phyloP scores from a whole-genome alignment of 2,113 vertebrate species.

The Tachuris rubrigastra region DNA sequence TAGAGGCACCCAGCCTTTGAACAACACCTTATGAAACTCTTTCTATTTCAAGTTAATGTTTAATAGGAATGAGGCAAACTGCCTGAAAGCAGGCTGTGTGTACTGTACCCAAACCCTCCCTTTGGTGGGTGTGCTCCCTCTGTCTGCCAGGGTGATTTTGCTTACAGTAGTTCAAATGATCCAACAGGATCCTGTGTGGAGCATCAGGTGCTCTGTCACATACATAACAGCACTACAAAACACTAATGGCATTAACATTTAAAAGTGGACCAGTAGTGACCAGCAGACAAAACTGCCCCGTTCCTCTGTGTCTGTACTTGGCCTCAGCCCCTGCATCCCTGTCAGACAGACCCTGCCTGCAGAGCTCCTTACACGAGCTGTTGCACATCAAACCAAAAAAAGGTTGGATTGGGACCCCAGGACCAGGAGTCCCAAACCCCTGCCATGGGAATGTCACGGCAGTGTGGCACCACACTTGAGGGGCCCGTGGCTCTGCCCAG shows the following conservation, averaged over 20 bases:
- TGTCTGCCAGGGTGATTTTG: background rate
- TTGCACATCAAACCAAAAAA: rapidly evolving
- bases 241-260: background rate
- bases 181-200: background rate
- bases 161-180: background rate
- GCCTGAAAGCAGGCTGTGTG: background rate
- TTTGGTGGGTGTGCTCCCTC: background rate
- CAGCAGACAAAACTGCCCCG: background rate
- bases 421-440: rapidly evolving
- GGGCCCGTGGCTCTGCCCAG: background rate
- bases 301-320: background rate
- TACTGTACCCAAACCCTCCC: background rate
- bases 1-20: background rate
- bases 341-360: background rate
- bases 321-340: background rate
- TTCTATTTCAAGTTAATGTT: background rate
- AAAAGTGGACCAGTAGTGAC: background rate
- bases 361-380: background rate
- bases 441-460: rapidly evolving
- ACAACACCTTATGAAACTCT: background rate
- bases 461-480: rapidly evolving
- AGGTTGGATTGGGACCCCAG: background rate
- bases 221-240: background rate
- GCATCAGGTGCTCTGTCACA: rapidly evolving
- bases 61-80: background rate